phyloP scores from a whole-genome alignment of 2,797 vertebrate species.

The Erethizon dorsatum region DNA sequence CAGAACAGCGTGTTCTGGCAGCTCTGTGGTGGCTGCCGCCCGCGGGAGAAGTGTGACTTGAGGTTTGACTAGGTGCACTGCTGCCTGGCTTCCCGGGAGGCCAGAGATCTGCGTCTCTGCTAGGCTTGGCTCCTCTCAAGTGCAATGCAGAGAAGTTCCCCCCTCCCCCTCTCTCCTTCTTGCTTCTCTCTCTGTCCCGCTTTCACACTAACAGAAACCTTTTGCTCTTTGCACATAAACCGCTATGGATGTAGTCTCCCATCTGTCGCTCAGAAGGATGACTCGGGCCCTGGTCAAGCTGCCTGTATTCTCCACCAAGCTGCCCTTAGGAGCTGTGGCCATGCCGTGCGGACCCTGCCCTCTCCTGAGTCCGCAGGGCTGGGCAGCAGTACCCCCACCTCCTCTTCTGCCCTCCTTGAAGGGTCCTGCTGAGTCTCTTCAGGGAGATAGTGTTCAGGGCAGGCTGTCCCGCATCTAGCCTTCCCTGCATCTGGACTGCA shows the following conservation, averaged over 20 bases:
- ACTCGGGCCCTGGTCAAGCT: neutral
- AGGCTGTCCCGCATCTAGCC: neutral
- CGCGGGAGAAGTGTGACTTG: neutral
- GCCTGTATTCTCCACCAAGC: neutral
- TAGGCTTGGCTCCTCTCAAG: rapidly evolving
- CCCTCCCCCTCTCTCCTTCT: neutral
- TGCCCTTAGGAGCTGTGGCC: neutral
- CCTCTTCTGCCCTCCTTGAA: neutral
- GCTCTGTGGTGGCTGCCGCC: neutral
- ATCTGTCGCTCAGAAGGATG: neutral
- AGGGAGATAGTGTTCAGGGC: neutral
- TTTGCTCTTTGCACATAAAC: neutral
- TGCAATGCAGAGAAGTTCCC: neutral
- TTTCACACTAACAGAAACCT: neutral
- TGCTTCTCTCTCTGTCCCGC: neutral
- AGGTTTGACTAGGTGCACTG: neutral
- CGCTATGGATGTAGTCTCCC: neutral
- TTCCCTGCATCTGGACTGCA: neutral
- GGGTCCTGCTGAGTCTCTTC: neutral
- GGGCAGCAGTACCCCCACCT: rapidly evolving
- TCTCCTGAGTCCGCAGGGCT: neutral
- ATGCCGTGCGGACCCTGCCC: too few species aligned
- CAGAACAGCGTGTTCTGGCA: rapidly evolving
- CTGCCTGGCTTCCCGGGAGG: neutral
- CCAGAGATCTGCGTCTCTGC: neutral